Percentiles rank a stretch among this genome's conserved stretches.
Evolutionary conservation across 2,113 vertebrate genomes (phyloP).

Genomic region (Proterorhinus semilunaris): DNA sequence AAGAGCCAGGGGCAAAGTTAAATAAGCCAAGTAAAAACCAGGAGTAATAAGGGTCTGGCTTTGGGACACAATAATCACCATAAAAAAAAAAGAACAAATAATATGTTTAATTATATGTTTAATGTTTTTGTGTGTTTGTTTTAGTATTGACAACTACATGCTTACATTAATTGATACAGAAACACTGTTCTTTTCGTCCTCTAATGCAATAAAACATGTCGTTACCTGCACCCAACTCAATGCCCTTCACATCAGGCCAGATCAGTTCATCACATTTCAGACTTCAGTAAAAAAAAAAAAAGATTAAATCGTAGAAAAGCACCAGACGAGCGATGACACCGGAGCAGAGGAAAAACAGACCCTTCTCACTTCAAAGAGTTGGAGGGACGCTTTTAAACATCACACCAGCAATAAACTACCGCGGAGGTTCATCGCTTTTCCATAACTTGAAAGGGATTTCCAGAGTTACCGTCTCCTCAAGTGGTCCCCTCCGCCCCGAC

Average conservation of each 20-base stretch:
- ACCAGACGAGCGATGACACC: slow-evolving; percentile 61
- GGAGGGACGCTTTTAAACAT: slow-evolving; percentile 69
- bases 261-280: slow-evolving; percentile 33
- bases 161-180: neutral
- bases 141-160: neutral
- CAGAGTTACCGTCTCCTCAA: slow-evolving; percentile 51
- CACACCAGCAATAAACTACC: slow-evolving; percentile 72
- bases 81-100: no score
- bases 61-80: no score
- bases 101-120: no score
- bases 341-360: slow-evolving; percentile 67
- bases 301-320: slow-evolving; percentile 59
- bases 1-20: no score
- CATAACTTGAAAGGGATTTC: slow-evolving; percentile 69
- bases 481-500: slow-evolving; percentile 43
- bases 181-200: neutral
- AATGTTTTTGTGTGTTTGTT: no score
- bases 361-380: slow-evolving; percentile 72
- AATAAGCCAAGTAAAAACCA: no score
- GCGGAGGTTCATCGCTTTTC: slow-evolving; percentile 68
- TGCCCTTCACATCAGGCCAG: neutral
- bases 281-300: slow-evolving; percentile 30
- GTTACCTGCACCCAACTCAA: slow-evolving; percentile 22
- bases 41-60: no score
- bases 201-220: slow-evolving; percentile 1